Evolutionary conservation across 2,797 vertebrate genomes (phyloP).

Genomic region (Xenops minutus): DNA sequence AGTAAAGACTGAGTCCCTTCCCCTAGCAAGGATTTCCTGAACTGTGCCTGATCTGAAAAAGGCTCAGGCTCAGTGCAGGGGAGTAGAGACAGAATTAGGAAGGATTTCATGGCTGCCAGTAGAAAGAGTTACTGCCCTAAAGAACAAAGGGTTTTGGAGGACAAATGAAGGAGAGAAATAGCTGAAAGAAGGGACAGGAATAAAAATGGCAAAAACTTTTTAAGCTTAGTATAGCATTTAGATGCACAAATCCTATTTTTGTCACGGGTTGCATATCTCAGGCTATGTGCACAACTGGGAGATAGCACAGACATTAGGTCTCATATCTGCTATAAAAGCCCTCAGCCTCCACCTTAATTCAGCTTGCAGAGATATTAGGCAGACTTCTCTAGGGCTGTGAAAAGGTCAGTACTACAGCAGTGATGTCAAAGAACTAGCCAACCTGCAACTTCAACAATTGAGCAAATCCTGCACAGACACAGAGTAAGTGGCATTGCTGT

Average conservation of each 20-base stretch:
- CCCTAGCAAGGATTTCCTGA: neutral
- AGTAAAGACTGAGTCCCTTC: neutral
- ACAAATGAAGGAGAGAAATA: neutral
- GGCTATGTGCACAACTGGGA: neutral
- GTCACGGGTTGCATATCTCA: neutral
- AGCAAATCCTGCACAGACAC: neutral
- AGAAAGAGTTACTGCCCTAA: neutral
- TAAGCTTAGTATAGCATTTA: neutral
- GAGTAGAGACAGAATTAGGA: neutral
- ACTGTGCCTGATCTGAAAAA: neutral
- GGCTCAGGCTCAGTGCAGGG: neutral
- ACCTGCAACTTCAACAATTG: rapidly evolving
- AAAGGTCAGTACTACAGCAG: neutral
- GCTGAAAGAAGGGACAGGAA: neutral
- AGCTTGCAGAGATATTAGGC: neutral
- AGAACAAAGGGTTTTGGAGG: neutral
- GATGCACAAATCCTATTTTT: neutral
- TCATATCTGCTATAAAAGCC: neutral
- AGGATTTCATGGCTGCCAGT: neutral
- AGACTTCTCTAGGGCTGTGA: neutral
- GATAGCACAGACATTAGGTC: neutral
- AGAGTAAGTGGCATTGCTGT: neutral
- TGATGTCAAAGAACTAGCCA: neutral
- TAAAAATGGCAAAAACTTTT: neutral
- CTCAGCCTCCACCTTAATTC: neutral